phyloP scores from a whole-genome alignment of 2,888 invertebrate genomes.

The Eremobia ochroleuca region DNA sequence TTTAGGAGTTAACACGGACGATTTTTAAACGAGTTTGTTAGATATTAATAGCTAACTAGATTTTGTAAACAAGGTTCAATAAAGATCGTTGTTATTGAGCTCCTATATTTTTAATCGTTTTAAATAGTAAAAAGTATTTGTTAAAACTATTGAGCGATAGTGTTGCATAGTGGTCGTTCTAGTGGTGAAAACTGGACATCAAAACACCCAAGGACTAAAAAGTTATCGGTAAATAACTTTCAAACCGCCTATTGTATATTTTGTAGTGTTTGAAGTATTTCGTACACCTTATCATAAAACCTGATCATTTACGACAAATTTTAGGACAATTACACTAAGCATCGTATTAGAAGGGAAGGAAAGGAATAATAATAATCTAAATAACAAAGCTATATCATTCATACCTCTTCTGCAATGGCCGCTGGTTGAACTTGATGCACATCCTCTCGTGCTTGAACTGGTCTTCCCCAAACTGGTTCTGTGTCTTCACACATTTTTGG shows the following conservation, averaged over 20 bases:
- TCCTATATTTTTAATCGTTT: no score
- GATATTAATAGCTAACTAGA: neutral
- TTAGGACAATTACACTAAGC: neutral
- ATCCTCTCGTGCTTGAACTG: slow-evolving; percentile 86
- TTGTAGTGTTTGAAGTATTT: no score
- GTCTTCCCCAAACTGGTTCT: slow-evolving; percentile 83
- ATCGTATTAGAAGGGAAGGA: no score
- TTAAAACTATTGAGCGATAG: no score
- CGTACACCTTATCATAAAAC: neutral
- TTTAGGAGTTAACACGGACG: neutral
- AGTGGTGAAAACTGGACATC: no score
- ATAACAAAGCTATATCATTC: neutral
- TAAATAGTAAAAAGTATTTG: no score
- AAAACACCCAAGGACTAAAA: no score
- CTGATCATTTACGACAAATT: neutral
- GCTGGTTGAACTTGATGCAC: slow-evolving; percentile 90
- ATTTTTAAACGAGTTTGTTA: neutral
- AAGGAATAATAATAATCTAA: slow-evolving; percentile 5
- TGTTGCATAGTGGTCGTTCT: no score
- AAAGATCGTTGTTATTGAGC: no score
- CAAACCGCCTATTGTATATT: no score
- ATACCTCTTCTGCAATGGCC: slow-evolving; percentile 87
- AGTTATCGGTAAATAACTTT: no score
- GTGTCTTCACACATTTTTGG: slow-evolving; percentile 88
- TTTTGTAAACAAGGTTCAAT: neutral